Conservation (phyloP, 2,113 vertebrate genomes). For the Ceyx melanurus region DNA sequence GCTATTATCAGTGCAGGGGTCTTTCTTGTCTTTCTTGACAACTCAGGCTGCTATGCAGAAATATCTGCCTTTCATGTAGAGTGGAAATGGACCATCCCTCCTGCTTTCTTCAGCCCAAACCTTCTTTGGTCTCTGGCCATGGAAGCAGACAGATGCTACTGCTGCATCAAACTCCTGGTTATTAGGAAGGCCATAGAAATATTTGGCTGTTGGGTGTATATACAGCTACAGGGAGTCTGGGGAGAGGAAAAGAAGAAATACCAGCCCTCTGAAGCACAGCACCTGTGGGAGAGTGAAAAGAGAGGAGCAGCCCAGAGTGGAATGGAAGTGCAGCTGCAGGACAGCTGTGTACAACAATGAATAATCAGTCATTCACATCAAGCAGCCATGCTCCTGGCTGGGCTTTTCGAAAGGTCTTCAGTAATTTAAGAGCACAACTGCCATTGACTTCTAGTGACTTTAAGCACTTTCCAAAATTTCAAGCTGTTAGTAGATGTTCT, state of each 20-base stretch:
- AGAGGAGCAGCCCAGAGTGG: neutral
- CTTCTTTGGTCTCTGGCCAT: neutral
- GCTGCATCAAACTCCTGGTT: neutral
- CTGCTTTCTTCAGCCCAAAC: neutral
- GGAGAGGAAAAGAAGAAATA: neutral
- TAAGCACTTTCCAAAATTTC: conserved; percentile 12
- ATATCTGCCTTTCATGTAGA: neutral
- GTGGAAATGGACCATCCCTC: neutral
- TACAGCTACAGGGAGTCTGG: neutral
- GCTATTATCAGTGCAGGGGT: neutral
- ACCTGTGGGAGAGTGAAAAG: neutral
- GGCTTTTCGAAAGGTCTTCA: neutral
- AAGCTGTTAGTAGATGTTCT: conserved; percentile 8
- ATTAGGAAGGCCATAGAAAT: neutral
- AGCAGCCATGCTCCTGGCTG: neutral
- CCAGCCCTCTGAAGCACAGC: neutral
- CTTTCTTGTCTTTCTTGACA: neutral
- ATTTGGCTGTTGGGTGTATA: neutral
- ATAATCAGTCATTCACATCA: neutral
- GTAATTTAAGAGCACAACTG: conserved; percentile 13
- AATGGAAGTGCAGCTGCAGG: neutral
- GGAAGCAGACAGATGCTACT: neutral
- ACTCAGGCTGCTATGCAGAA: neutral
- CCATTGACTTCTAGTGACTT: neutral
- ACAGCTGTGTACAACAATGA: neutral